Evolutionary conservation across 2,113 vertebrate genomes (phyloP).

Genomic region (Acinonyx jubatus): DNA sequence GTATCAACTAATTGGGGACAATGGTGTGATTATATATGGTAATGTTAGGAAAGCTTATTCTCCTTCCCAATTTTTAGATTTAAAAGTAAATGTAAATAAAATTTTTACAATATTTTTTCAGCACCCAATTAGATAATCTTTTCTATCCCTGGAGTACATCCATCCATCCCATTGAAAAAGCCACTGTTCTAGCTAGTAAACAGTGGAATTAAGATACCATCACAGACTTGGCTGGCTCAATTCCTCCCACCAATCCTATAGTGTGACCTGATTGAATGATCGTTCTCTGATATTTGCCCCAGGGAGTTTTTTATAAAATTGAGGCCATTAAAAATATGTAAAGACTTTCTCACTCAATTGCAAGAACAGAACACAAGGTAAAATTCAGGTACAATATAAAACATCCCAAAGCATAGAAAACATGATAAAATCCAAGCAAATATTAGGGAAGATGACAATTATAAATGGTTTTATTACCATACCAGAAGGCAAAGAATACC

Average conservation of each 20-base stretch:
- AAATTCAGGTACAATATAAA: neutral
- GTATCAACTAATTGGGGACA: neutral
- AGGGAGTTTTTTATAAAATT: neutral
- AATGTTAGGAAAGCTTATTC: neutral
- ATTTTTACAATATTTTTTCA: neutral
- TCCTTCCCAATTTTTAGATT: neutral
- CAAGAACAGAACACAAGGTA: neutral
- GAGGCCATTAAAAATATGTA: neutral
- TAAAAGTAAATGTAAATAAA: neutral
- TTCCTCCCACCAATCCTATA: neutral
- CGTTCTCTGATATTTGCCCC: neutral
- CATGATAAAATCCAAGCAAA: neutral
- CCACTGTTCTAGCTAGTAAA: neutral
- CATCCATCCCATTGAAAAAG: neutral
- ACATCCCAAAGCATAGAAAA: neutral
- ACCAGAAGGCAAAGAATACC: neutral
- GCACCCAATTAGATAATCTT: neutral
- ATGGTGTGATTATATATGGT: neutral
- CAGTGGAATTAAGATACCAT: neutral
- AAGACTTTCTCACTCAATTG: neutral
- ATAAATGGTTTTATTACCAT: neutral
- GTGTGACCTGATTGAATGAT: neutral
- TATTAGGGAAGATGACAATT: neutral
- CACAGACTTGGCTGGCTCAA: neutral
- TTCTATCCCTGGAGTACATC: neutral